These are phyloP conservation scores for Euplagia quadripunctaria DNA, from an alignment of 2,888 invertebrate genomes.

Conservation along the genomic window DNA sequence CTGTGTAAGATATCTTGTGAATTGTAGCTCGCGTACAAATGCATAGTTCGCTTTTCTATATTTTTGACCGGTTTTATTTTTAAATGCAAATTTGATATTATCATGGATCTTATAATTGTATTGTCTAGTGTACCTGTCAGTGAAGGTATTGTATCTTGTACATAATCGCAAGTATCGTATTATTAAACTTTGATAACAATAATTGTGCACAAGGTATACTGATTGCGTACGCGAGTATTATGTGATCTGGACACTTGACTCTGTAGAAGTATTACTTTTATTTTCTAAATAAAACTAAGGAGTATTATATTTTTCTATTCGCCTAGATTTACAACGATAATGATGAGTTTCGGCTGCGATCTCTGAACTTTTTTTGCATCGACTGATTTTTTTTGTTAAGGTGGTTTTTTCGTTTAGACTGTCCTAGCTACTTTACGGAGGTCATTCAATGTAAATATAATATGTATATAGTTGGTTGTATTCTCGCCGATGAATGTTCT, in stretches of 20 bases:
- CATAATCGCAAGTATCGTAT: not conserved
- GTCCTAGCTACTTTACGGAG: constrained; percentile 51
- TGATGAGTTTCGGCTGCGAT: constrained; percentile 57
- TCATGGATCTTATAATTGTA: not conserved
- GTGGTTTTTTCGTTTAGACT: constrained; percentile 37
- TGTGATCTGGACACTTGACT: constrained; percentile 52
- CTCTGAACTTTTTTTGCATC: constrained; percentile 64
- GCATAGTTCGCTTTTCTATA: not conserved
- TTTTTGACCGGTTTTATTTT: not conserved
- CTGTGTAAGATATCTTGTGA: constrained; percentile 33
- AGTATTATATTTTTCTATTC: constrained; percentile 69
- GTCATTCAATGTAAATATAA: constrained; percentile 61
- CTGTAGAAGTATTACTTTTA: constrained; percentile 60
- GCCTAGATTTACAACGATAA: constrained; percentile 65
- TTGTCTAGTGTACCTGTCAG: not conserved
- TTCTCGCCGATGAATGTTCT: constrained; percentile 40
- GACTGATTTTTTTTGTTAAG: constrained; percentile 74
- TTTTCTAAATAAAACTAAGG: constrained; percentile 47
- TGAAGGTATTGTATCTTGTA: not conserved
- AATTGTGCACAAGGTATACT: not conserved
- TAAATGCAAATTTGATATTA: not conserved
- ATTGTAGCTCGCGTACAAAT: constrained; percentile 34
- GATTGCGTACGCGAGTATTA: constrained; percentile 32
- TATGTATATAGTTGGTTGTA: constrained; percentile 61
- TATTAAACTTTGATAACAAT: not conserved